Conservation (phyloP, 2,113 vertebrate species). For the Camelus dromedarius region DNA sequence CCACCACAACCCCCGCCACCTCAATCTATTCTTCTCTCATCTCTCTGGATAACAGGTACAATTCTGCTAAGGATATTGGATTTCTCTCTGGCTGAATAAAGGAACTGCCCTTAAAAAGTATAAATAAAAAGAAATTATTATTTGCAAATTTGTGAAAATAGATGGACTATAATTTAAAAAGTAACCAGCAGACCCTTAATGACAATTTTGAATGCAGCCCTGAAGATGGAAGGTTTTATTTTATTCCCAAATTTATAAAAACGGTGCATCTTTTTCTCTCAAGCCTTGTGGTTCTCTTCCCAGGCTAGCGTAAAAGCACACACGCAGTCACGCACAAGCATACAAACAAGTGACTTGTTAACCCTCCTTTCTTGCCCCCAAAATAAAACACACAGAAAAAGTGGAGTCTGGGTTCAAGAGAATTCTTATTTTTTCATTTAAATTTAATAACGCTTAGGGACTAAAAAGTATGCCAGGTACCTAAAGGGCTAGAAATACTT, state of each 20-base stretch:
- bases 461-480: not conserved
- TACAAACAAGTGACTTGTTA: not conserved
- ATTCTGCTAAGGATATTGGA: not conserved
- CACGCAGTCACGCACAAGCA: not conserved
- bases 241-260: not conserved
- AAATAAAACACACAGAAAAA: not conserved
- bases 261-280: not conserved
- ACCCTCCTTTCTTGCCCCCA: not conserved
- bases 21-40: not conserved
- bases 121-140: conserved; percentile 28
- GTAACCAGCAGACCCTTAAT: not conserved
- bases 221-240: conserved; percentile 16
- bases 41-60: conserved; percentile 5
- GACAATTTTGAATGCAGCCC: not conserved
- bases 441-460: not conserved
- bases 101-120: not conserved
- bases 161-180: not conserved
- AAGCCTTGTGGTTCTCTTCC: not conserved
- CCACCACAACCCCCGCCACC: not conserved
- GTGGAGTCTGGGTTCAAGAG: not conserved
- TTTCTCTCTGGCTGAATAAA: conserved; percentile 23
- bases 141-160: conserved; percentile 32
- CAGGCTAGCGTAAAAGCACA: not conserved
- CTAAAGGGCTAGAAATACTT: not conserved
- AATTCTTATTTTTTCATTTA: conserved; percentile 30